phyloP scores from a whole-genome alignment of 2,113 vertebrate species.

The Cervus canadensis region DNA sequence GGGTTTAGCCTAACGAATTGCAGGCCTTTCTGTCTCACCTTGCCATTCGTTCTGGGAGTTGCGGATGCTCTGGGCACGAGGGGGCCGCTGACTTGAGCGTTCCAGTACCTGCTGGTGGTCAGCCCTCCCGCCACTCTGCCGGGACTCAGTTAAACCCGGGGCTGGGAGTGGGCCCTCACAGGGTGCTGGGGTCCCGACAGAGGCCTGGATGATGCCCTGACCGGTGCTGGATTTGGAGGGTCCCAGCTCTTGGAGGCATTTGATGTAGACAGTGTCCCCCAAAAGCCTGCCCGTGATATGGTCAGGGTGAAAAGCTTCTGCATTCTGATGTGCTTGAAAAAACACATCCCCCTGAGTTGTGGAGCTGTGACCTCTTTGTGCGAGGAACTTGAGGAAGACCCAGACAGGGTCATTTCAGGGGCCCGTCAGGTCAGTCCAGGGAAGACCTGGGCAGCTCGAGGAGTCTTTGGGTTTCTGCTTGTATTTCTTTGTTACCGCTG shows the following conservation, averaged over 20 bases:
- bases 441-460: accelerated
- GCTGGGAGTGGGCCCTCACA: neutral
- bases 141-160: neutral
- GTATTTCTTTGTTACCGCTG: neutral
- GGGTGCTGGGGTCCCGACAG: no score
- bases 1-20: neutral
- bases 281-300: accelerated
- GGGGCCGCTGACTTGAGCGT: neutral
- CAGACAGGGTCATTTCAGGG: neutral
- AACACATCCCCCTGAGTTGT: neutral
- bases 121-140: neutral
- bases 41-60: neutral
- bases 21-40: neutral
- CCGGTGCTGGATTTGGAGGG: neutral
- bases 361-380: neutral
- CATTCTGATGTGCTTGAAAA: neutral
- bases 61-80: neutral
- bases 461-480: neutral
- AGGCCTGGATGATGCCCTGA: neutral
- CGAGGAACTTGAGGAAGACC: neutral
- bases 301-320: neutral
- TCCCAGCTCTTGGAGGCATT: neutral
- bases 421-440: neutral
- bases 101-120: no score
- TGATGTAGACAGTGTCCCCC: accelerated